Evolutionary conservation across 2,888 invertebrate genomes (phyloP).

Genomic region (Esperia sulphurella): DNA sequence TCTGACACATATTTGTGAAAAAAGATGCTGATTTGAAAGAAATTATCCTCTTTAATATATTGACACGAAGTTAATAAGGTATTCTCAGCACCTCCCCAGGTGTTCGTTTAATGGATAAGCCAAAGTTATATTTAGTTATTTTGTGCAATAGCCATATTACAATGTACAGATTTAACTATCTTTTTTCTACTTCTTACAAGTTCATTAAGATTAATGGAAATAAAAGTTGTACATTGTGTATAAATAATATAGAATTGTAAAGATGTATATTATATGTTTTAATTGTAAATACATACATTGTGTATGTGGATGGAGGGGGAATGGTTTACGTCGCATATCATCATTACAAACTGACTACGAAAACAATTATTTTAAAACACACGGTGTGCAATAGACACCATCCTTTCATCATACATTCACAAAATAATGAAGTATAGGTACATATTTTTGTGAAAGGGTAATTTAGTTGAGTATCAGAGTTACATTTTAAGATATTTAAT

Average conservation of each 20-base stretch:
- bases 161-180: constrained; percentile 69
- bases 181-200: constrained; percentile 43
- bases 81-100: constrained; percentile 43
- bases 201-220: constrained; percentile 26
- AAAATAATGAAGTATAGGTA: constrained; percentile 1
- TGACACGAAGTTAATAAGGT: constrained; percentile 33
- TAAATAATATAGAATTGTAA: constrained; percentile 59
- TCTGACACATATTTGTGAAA: constrained; percentile 34
- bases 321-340: constrained; percentile 46
- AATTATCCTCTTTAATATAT: constrained; percentile 15
- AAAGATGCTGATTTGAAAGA: constrained; percentile 32
- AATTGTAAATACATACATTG: constrained; percentile 53
- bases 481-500: constrained; percentile 27
- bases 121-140: constrained; percentile 74
- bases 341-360: neutral
- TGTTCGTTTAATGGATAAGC: constrained; percentile 71
- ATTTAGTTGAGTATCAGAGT: constrained; percentile 60
- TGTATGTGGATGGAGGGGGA: constrained; percentile 39
- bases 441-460: constrained; percentile 55
- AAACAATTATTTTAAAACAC: neutral
- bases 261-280: constrained; percentile 53
- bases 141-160: constrained; percentile 76
- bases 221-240: constrained; percentile 72
- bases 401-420: constrained; percentile 7
- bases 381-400: constrained; percentile 4